Evolutionary conservation across 2,797 vertebrate species (phyloP), one percentile per base, ranked within the genome.

Genomic region (Babyrousa celebensis): DNA sequence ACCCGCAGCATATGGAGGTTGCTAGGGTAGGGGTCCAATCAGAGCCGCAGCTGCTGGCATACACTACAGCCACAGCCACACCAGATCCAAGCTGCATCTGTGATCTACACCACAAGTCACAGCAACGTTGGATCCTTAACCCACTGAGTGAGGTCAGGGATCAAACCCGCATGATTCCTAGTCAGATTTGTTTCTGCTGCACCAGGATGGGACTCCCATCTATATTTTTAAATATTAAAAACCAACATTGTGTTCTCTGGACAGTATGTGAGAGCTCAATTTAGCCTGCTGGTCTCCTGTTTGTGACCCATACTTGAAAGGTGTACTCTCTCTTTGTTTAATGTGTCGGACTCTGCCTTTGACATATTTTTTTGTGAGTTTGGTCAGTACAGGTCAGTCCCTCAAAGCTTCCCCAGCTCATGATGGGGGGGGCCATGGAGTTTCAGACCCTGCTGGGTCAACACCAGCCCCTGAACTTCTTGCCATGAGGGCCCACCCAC

Each of bases 361-460:
- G 88, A 36, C 16, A 65, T 27, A 32, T 63, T 11, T 79, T 48
- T 93, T 83, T 32, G 6, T 77, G 80, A 95, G 40, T 96, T 78
- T 95, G 74, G 20, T 88, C 32, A 77, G 63, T 77, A 65, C 58
- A 21, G 70, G 20, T 84, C 36, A 80, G 16, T 82, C 18, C 62
- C 68, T 90, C 87, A 89, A 95, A 85, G 25, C 56, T 89, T 56
- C n/a, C 65, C 10, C 21, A 94, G n/a, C 60, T 93, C 67, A 75
- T 32, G 52, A 21, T 29, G 2, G 4, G 36, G 36, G 85, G 36
- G 23, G 27, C 7, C 54, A 58, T 62, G 85, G 43, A 40, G 56
- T 8, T 56, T 43, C 68, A 48, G 65, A 94, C n/a, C 20, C 85
- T 75, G n/a, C n/a, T 3, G 8, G 12, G 17, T 63, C 40, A 93